Evolutionary conservation across 1,140 invertebrate genomes (phyloP).

Genomic region (Lycorma delicatula): DNA sequence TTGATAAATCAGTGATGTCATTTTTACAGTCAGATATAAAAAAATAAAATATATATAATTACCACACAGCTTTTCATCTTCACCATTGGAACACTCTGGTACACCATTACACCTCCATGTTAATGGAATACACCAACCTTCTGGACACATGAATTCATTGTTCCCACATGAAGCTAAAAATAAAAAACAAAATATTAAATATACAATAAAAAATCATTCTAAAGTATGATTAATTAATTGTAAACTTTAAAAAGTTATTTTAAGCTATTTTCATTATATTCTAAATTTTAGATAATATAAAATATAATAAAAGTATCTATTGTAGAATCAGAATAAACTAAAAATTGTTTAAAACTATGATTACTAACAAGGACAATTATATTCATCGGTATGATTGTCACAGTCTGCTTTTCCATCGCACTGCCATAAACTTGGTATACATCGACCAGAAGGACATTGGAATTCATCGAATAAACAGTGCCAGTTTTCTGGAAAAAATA

Average conservation of each 20-base stretch:
- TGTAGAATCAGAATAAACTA: neutral
- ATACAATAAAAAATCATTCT: neutral
- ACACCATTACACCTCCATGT: slow-evolving; percentile 53
- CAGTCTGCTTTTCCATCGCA: slow-evolving; percentile 63
- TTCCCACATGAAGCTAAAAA: slow-evolving; percentile 42
- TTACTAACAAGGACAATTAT: slow-evolving; percentile 42
- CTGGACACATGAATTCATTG: slow-evolving; percentile 47
- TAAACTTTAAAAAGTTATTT: too few species aligned
- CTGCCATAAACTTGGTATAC: slow-evolving; percentile 48
- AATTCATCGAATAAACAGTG: slow-evolving; percentile 50
- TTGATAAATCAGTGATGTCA: too few species aligned
- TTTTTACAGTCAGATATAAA: too few species aligned
- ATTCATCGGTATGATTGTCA: slow-evolving; percentile 53
- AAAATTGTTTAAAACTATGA: neutral
- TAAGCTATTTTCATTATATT: too few species aligned
- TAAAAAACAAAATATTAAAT: slow-evolving; percentile 4
- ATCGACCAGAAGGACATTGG: slow-evolving; percentile 43
- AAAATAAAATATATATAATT: neutral
- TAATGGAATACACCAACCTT: slow-evolving; percentile 46
- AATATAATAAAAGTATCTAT: too few species aligned
- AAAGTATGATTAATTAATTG: too few species aligned
- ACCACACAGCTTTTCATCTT: slow-evolving; percentile 45
- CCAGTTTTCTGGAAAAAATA: slow-evolving; percentile 41
- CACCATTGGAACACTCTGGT: slow-evolving; percentile 50
- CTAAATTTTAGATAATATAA: too few species aligned